Conservation (phyloP, 2,113 vertebrate species). For the Archilochus colubris region DNA sequence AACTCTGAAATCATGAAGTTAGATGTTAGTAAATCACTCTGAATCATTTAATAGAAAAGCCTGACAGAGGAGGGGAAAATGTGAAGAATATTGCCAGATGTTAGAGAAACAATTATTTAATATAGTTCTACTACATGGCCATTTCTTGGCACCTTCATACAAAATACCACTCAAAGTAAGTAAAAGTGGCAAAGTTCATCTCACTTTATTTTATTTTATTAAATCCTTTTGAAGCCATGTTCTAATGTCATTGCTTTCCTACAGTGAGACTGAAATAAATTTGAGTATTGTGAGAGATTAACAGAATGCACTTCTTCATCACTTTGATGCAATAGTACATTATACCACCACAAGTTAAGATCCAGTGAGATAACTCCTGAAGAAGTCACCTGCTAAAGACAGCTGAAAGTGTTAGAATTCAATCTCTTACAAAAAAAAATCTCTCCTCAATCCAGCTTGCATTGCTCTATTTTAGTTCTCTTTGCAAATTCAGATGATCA, state of each 20-base stretch:
- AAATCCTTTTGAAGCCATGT: neutral
- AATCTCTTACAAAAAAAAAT: neutral
- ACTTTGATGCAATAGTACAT: neutral
- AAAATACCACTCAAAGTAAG: neutral
- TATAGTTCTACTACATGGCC: neutral
- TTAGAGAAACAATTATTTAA: neutral
- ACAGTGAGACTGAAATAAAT: neutral
- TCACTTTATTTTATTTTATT: neutral
- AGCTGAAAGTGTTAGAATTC: neutral
- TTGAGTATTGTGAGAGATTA: neutral
- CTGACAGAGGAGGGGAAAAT: neutral
- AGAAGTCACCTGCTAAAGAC: neutral
- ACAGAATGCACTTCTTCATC: neutral
- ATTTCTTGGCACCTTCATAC: neutral
- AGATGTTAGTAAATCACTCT: neutral
- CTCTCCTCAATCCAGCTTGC: neutral
- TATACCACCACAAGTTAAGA: neutral
- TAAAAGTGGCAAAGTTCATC: neutral
- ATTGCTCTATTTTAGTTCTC: neutral
- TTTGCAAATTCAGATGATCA: neutral
- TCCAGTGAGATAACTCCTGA: neutral
- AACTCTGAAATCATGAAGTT: neutral
- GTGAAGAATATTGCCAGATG: neutral
- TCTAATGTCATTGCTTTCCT: neutral
- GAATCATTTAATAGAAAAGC: neutral